Evolutionary conservation across 1,140 invertebrate species (phyloP), one percentile per base, ranked within the genome.

Genomic region (Meloidogyne hapla): DNA sequence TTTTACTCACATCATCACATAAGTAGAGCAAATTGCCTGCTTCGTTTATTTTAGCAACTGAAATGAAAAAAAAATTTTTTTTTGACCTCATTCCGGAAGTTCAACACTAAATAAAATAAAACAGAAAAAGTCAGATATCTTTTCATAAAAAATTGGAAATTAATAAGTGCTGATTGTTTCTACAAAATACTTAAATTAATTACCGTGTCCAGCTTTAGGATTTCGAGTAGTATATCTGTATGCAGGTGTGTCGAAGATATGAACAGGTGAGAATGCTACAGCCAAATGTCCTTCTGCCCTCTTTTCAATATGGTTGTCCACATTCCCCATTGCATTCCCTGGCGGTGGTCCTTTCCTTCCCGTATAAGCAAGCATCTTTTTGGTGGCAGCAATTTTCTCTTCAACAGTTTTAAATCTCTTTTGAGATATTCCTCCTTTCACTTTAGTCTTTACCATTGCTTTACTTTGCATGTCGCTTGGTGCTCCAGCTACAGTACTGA

Each of bases 321-420:
- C 4, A 56, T 56, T 56, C n/a, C 48, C 48, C 18, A 56, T 56
- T 56, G n/a, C 0, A 56, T n/a, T 56, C 8, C 48, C 48, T n/a
- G 48, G 6, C n/a, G 48, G 48, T 56, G 48, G 48, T 8, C 48
- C 48, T n/a, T 56, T 56, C 48, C 48, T 56, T 56, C 48, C 48
- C 6, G 48, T 56, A 56, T 56, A 56, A 21, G 48, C 48, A 56
- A 56, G 48, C 18, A 56, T n/a, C 48, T 56, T 56, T 56, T n/a
- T 56, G 48, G 48, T 56, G n/a, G 48, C 48, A 56, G n/a, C n/a
- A 56, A 56, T 56, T 56, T 56, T 56, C 48, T 56, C 48, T n/a
- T 56, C 48, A 56, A 56, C 4, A 1, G 48, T 56, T n/a, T 56
- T 56, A 21, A 56, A 56, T n/a, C 48, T n/a, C n/a, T n/a, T 56